Evolutionary conservation across 2,113 vertebrate genomes (phyloP).

Genomic region (Chelonoidis abingdonii): DNA sequence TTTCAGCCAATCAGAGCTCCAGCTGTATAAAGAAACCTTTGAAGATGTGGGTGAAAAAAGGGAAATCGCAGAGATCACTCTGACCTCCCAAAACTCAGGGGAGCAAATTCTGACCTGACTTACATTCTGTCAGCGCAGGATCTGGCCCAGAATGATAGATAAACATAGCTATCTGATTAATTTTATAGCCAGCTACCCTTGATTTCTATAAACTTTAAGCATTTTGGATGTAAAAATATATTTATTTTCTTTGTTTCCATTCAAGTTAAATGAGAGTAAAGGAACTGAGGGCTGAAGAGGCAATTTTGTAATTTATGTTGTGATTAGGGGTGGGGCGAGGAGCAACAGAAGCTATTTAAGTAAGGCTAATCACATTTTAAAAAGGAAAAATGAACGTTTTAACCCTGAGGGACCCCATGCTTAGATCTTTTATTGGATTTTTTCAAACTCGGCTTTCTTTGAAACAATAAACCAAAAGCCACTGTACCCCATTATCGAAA

Average conservation of each 20-base stretch:
- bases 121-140: background rate
- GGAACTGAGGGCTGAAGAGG: background rate
- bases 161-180: background rate
- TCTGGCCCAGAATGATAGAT: background rate
- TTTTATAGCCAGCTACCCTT: background rate
- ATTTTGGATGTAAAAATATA: background rate
- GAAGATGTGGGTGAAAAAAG: background rate
- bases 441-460: constrained; percentile 17
- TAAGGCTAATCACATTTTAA: background rate
- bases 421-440: background rate
- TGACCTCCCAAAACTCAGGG: background rate
- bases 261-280: background rate
- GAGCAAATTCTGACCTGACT: background rate
- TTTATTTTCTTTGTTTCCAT: background rate
- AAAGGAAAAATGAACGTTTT: background rate
- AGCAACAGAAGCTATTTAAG: background rate
- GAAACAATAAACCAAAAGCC: background rate
- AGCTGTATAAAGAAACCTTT: background rate
- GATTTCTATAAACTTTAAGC: background rate
- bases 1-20: background rate
- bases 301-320: background rate
- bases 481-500: constrained; percentile 6
- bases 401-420: background rate
- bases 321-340: background rate
- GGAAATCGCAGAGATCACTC: background rate